These are phyloP conservation scores for Drosophila neonasuta DNA, from an alignment of 2,888 invertebrate genomes.

Conservation along the genomic window DNA sequence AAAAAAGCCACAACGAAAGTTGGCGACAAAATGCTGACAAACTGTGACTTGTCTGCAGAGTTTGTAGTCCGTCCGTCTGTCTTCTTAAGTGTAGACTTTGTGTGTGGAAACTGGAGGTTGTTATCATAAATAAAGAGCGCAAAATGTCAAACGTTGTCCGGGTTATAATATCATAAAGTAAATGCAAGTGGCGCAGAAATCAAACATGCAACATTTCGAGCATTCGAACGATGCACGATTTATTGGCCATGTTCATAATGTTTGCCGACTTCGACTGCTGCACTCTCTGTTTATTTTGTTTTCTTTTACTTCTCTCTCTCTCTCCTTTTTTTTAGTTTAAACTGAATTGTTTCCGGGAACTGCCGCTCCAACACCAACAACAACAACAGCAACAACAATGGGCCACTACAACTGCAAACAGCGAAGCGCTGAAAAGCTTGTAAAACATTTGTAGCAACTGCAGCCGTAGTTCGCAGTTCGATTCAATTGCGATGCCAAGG, in stretches of 20 bases:
- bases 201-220: conserved; percentile 68
- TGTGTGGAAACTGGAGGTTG: conserved; percentile 51
- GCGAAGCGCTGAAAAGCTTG: conserved; percentile 75
- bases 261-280: conserved; percentile 49
- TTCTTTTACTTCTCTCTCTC: not conserved
- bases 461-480: conserved; percentile 38
- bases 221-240: conserved; percentile 73
- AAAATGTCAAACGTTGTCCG: conserved; percentile 69
- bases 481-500: conserved; percentile 56
- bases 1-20: conserved; percentile 44
- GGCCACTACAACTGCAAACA: conserved; percentile 41
- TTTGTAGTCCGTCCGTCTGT: conserved; percentile 17
- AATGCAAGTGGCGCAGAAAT: conserved; percentile 77
- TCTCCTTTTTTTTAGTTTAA: conserved; percentile 41
- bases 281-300: conserved; percentile 34
- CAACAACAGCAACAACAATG: conserved; percentile 61
- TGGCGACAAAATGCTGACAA: conserved; percentile 73
- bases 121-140: conserved; percentile 73
- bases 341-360: conserved; percentile 79
- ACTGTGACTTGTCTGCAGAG: conserved; percentile 46
- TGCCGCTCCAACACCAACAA: conserved; percentile 62
- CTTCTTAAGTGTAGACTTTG: not conserved
- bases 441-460: conserved; percentile 77
- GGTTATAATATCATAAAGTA: conserved; percentile 73
- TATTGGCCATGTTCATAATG: conserved; percentile 73